A percentile compares a stretch with the other conserved stretches of the same genome.
These are phyloP conservation scores for Motacilla alba DNA, from an alignment of 2,113 vertebrate genomes.

Conservation along the genomic window DNA sequence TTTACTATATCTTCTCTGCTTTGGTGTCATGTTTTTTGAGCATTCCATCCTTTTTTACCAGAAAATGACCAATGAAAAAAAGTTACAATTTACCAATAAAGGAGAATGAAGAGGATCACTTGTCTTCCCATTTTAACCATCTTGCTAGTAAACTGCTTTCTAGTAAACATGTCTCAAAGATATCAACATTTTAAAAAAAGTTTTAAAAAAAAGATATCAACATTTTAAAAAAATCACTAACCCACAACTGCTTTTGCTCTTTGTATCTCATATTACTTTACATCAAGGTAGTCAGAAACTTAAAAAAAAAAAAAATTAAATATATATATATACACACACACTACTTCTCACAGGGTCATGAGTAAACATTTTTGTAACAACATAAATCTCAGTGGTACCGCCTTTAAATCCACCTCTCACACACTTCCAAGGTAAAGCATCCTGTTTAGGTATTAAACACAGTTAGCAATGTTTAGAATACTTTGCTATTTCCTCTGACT, in stretches of 20 bases:
- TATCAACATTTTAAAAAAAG: not conserved
- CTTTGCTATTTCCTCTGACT: not conserved
- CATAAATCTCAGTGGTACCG: not conserved
- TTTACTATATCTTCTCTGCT: not conserved
- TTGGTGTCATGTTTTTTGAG: not conserved
- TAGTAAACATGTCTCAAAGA: not conserved
- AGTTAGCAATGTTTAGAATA: not conserved
- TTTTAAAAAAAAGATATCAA: not conserved
- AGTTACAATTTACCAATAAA: not conserved
- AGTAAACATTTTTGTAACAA: not conserved
- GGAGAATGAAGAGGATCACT: not conserved
- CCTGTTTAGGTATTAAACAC: not conserved
- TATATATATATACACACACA: accelerated
- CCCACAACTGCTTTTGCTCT: not conserved
- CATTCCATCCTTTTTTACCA: not conserved
- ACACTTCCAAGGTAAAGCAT: not conserved
- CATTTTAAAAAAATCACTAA: not conserved
- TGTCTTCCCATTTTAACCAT: not conserved
- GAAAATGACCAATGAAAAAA: not conserved
- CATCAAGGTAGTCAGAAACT: not conserved
- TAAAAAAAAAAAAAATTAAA: not conserved
- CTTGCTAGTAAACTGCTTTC: not conserved
- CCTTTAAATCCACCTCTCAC: not conserved
- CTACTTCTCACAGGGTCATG: not conserved
- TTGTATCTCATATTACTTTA: not conserved